Conservation (phyloP, 2,113 vertebrate genomes). For the Pithys albifrons region DNA sequence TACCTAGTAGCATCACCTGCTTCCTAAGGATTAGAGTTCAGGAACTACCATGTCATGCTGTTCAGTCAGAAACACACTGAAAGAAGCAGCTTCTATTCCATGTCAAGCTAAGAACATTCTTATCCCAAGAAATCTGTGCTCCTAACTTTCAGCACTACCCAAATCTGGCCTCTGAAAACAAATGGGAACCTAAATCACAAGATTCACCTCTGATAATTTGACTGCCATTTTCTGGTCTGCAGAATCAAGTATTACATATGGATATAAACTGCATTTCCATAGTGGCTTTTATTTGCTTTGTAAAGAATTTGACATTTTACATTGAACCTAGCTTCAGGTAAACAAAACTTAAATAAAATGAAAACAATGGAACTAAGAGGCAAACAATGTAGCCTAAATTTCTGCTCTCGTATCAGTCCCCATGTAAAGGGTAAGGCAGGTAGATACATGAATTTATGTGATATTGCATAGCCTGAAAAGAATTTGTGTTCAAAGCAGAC, state of each 20-base stretch:
- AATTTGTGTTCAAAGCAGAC: not conserved
- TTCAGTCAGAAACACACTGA: not conserved
- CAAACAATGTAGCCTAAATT: not conserved
- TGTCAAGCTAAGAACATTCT: not conserved
- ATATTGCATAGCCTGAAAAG: not conserved
- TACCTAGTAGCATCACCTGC: constrained; percentile 29
- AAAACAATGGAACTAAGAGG: not conserved
- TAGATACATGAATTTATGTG: not conserved
- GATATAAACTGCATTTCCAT: not conserved
- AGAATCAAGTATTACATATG: fast-evolving
- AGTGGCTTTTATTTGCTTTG: not conserved
- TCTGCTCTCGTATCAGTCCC: not conserved
- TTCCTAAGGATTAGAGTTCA: not conserved
- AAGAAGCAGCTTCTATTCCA: not conserved
- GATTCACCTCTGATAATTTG: not conserved
- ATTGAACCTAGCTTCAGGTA: not conserved
- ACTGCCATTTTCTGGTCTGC: not conserved
- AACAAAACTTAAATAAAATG: not conserved
- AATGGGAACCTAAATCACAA: not conserved
- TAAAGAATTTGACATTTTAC: not conserved
- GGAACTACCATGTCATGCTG: fast-evolving
- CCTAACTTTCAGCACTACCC: not conserved
- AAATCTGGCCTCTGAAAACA: not conserved
- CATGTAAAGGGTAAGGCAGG: not conserved
- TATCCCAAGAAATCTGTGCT: not conserved